These are phyloP conservation scores for Perognathus longimembris DNA, from an alignment of 2,113 vertebrate species.

Conservation along the genomic window DNA sequence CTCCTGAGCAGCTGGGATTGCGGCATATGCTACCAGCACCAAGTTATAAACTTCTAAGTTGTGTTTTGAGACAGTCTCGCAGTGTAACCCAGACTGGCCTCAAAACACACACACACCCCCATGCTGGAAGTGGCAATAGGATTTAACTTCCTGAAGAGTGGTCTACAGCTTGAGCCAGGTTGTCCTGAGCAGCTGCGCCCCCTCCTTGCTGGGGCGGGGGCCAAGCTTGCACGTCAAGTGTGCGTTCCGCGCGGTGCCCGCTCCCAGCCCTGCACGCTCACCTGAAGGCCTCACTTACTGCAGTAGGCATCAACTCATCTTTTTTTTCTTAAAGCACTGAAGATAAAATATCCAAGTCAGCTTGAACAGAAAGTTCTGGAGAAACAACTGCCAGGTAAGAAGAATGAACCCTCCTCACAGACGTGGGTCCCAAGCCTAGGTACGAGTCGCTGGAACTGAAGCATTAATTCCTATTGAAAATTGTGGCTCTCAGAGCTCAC, in stretches of 20 bases:
- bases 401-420: no score
- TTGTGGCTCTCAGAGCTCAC: not conserved
- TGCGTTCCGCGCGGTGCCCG: not conserved
- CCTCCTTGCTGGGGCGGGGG: no score
- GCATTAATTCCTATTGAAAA: not conserved
- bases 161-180: not conserved
- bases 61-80: no score
- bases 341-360: constrained; percentile 91
- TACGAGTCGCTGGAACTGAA: not conserved
- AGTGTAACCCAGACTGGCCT: not conserved
- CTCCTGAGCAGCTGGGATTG: no score
- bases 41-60: no score
- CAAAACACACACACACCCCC: not conserved
- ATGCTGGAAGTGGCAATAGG: no score
- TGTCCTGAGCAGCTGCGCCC: not conserved
- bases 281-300: not conserved
- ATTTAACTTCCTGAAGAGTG: no score
- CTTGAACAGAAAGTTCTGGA: constrained; percentile 87
- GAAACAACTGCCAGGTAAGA: constrained; percentile 95
- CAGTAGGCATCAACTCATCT: not conserved
- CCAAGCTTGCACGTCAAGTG: not conserved
- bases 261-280: no score
- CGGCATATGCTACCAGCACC: no score
- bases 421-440: not conserved
- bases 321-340: constrained; percentile 87